Percentiles rank a stretch among this genome's conserved stretches.
phyloP scores from a whole-genome alignment of 2,888 invertebrate genomes.

The Buathra laborator region DNA sequence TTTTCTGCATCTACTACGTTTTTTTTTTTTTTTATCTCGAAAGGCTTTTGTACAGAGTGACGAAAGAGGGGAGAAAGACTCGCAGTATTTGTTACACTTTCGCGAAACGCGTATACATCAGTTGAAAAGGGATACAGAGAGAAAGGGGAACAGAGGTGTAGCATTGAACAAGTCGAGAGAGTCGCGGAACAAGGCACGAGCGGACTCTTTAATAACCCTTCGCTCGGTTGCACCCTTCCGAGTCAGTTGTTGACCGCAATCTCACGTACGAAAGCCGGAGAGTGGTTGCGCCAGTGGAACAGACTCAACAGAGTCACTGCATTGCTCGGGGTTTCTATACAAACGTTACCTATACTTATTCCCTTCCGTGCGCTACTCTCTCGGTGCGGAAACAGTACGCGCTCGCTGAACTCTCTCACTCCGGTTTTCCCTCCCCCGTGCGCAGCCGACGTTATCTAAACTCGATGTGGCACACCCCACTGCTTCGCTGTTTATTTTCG shows the following conservation, averaged over 20 bases:
- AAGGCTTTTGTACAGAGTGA: conserved; percentile 31
- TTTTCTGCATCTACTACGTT: conserved; percentile 24
- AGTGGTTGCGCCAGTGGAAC: conserved; percentile 47
- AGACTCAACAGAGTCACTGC: conserved; percentile 43
- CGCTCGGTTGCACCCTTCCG: conserved; percentile 69
- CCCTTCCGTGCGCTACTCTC: conserved; percentile 28
- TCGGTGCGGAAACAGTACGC: conserved; percentile 26
- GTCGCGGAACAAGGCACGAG: conserved; percentile 62
- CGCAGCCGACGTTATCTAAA: conserved; percentile 56
- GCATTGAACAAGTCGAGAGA: conserved; percentile 31
- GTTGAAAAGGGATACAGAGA: conserved; percentile 23
- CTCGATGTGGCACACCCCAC: conserved; percentile 51
- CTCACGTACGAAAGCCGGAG: conserved; percentile 70
- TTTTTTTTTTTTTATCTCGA: not conserved
- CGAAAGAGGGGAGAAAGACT: not conserved
- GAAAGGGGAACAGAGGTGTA: not conserved
- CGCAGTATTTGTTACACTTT: conserved; percentile 29
- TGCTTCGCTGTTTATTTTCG: conserved; percentile 52
- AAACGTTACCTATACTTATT: not conserved
- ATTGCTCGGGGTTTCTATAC: not conserved
- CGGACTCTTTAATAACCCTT: conserved; percentile 73
- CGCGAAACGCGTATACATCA: conserved; percentile 11
- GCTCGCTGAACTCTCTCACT: conserved; percentile 7
- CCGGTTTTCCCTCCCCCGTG: conserved; percentile 10
- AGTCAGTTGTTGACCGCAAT: conserved; percentile 77